Evolutionary conservation across 2,113 vertebrate species (phyloP).

Genomic region (Tamias sibiricus): DNA sequence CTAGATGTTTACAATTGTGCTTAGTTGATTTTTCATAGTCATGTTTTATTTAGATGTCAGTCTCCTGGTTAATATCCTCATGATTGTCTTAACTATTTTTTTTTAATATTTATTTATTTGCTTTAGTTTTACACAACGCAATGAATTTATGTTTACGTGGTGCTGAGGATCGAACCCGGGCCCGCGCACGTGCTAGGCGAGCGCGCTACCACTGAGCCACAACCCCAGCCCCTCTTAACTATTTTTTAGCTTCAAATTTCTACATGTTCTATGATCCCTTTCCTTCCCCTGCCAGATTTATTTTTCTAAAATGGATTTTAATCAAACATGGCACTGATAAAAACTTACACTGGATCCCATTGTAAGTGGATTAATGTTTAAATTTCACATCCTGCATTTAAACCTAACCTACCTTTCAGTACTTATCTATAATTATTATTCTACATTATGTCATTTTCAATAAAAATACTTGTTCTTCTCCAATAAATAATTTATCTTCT

Average conservation of each 20-base stretch:
- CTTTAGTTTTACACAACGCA: too few relatives aligned
- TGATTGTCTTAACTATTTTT: neutral
- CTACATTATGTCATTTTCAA: neutral
- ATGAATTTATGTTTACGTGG: too few relatives aligned
- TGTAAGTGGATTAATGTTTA: neutral
- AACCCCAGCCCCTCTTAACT: too few relatives aligned
- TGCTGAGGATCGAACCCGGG: too few relatives aligned
- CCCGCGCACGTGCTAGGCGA: too few relatives aligned
- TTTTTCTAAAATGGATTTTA: constrained; percentile 45
- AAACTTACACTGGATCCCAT: neutral
- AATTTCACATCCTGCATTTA: neutral
- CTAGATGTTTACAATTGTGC: neutral
- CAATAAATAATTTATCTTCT: neutral
- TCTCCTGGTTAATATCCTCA: neutral
- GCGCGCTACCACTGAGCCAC: too few relatives aligned
- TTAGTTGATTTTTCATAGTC: neutral
- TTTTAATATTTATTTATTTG: too few relatives aligned
- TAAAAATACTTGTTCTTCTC: neutral
- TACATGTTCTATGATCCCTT: neutral
- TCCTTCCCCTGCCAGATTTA: neutral
- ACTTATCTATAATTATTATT: neutral
- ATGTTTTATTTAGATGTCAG: neutral
- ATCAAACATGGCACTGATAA: neutral
- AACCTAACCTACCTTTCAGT: neutral
- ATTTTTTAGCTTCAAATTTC: neutral